phyloP scores from a whole-genome alignment of 2,888 invertebrate species.

The Craniophora ligustri region DNA sequence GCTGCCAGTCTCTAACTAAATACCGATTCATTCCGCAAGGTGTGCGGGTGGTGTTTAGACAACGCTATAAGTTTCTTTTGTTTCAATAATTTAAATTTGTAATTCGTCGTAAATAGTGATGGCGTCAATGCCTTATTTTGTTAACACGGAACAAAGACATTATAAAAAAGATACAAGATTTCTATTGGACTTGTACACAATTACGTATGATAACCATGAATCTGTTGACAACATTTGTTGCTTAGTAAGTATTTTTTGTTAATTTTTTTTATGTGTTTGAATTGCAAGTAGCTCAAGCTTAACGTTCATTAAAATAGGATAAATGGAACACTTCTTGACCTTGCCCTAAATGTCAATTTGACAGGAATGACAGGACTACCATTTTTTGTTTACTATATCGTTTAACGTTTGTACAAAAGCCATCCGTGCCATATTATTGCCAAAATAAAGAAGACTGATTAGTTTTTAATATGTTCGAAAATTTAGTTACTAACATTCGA shows the following conservation, averaged over 20 bases:
- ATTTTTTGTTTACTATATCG: constrained; percentile 66
- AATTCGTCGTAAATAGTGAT: too few species aligned
- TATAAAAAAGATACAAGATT: constrained; percentile 96
- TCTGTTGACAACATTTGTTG: constrained; percentile 92
- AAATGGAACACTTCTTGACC: constrained; percentile 76
- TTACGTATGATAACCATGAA: constrained; percentile 95
- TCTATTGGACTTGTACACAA: constrained; percentile 94
- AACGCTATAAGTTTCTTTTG: constrained; percentile 45
- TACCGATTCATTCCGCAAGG: constrained; percentile 63
- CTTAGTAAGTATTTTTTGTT: constrained; percentile 85
- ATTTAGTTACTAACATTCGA: constrained; percentile 79
- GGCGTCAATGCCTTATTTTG: constrained; percentile 86
- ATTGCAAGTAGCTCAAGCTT: constrained; percentile 13
- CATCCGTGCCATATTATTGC: constrained; percentile 78
- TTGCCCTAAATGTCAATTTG: constrained; percentile 85
- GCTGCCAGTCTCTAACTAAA: constrained; percentile 72
- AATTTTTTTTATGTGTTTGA: constrained; percentile 18
- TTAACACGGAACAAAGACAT: constrained; percentile 90
- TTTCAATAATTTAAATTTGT: constrained; percentile 44
- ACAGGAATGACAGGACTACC: constrained; percentile 67
- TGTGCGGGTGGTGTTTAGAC: constrained; percentile 60
- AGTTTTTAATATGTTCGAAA: constrained; percentile 83
- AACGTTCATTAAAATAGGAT: constrained; percentile 28
- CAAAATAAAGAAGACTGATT: constrained; percentile 83
- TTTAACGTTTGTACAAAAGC: constrained; percentile 64